Percentiles rank a stretch among this genome's conserved stretches.
Evolutionary conservation across 2,797 vertebrate genomes (phyloP).

Genomic region (Alfaro cultratus): DNA sequence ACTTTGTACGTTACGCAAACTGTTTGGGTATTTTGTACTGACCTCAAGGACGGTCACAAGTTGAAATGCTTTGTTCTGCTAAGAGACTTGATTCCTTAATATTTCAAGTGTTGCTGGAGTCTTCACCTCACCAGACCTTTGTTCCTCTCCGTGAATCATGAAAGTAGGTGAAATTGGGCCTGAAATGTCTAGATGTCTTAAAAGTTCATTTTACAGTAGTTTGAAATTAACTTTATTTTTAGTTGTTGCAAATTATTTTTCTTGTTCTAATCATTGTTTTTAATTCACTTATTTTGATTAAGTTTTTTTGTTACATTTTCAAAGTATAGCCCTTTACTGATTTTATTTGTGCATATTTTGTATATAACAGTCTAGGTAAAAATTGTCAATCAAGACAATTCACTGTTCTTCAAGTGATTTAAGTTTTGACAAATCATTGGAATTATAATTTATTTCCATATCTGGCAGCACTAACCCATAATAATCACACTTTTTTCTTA

Average conservation of each 20-base stretch:
- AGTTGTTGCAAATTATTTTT: background rate
- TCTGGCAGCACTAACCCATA: background rate
- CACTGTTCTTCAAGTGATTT: background rate
- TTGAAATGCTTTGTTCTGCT: too few species aligned
- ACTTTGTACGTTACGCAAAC: too few species aligned
- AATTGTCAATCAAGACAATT: background rate
- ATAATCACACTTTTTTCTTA: background rate
- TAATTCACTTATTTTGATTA: background rate
- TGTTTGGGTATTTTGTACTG: too few species aligned
- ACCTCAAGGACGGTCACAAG: too few species aligned
- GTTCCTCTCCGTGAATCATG: too few species aligned
- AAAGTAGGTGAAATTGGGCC: too few species aligned
- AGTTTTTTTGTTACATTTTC: background rate
- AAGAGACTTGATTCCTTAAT: too few species aligned
- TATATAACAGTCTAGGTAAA: background rate
- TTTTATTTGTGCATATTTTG: background rate
- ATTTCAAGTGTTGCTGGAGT: too few species aligned
- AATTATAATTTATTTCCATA: background rate
- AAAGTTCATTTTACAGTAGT: too few species aligned
- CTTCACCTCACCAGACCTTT: too few species aligned
- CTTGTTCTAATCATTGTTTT: background rate
- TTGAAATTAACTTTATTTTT: background rate
- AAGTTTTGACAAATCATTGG: background rate
- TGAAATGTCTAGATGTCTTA: too few species aligned
- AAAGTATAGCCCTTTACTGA: background rate